Conservation (phyloP, 2,797 vertebrate species). For the Kryptolebias ocellatus region DNA sequence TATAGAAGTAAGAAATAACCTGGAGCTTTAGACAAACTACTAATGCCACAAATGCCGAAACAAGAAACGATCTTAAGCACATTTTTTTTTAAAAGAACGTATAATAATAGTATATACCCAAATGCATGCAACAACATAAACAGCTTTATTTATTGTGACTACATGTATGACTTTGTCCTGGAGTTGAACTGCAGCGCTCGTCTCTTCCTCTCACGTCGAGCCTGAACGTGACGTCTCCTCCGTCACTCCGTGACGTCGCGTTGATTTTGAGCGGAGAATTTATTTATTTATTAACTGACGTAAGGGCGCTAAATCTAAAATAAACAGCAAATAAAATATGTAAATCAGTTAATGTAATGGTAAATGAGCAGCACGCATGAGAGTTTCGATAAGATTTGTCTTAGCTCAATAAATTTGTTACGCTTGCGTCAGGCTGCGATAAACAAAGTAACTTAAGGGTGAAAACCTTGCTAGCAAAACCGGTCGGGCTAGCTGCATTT, state of each 20-base stretch:
- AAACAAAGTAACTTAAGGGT: conserved; percentile 35
- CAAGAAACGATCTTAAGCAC: too few species aligned
- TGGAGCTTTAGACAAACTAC: too few species aligned
- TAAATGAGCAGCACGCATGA: conserved; percentile 71
- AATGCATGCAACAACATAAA: too few species aligned
- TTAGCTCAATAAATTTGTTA: conserved; percentile 62
- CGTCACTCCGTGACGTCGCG: conserved; percentile 72
- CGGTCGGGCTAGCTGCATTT: conserved; percentile 54
- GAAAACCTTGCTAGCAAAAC: conserved; percentile 56
- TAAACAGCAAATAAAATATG: conserved; percentile 81
- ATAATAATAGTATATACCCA: too few species aligned
- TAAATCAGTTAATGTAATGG: conserved; percentile 69
- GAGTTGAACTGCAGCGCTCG: too few species aligned
- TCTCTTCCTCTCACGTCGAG: too few species aligned
- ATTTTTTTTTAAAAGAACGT: too few species aligned
- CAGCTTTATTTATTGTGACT: too few species aligned
- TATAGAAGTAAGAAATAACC: too few species aligned
- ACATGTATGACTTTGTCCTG: too few species aligned
- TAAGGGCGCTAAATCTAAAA: conserved; percentile 85
- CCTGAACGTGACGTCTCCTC: conserved; percentile 6
- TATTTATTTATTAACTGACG: conserved; percentile 82
- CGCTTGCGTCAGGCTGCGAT: conserved; percentile 44
- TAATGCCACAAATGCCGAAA: too few species aligned
- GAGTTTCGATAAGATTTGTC: conserved; percentile 69
- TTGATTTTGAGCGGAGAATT: conserved; percentile 80